phyloP scores from a whole-genome alignment of 2,797 vertebrate species.

The Pelobates cultripes region DNA sequence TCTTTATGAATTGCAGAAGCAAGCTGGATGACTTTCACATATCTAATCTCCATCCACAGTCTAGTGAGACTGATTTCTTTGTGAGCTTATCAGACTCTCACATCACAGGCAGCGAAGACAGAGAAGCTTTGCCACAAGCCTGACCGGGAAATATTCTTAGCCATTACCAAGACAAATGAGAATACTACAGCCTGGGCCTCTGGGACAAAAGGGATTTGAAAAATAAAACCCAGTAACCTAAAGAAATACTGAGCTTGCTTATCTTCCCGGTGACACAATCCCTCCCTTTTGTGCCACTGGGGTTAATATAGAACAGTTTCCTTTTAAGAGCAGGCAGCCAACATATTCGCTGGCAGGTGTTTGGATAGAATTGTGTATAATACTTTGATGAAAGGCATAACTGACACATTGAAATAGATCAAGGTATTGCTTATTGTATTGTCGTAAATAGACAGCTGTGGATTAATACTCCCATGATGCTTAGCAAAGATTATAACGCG shows the following conservation, averaged over 20 bases:
- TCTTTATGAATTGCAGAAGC: constrained; percentile 34
- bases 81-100: constrained; percentile 53
- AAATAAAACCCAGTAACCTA: constrained; percentile 51
- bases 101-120: constrained; percentile 46
- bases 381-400: constrained; percentile 23
- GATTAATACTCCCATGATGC: too few relatives aligned
- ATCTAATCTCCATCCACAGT: constrained; percentile 50
- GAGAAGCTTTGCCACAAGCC: constrained; percentile 43
- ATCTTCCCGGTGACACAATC: constrained; percentile 40
- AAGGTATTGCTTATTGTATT: neutral
- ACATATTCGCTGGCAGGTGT: constrained; percentile 45
- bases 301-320: constrained; percentile 42
- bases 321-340: constrained; percentile 26
- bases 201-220: constrained; percentile 53
- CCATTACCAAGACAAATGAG: constrained; percentile 55
- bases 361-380: constrained; percentile 33
- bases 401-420: neutral
- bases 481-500: too few relatives aligned
- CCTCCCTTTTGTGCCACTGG: constrained; percentile 13
- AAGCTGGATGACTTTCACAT: constrained; percentile 45
- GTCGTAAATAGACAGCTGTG: too few relatives aligned
- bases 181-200: constrained; percentile 43
- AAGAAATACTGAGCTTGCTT: constrained; percentile 44
- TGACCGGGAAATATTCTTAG: constrained; percentile 50
- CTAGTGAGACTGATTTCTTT: constrained; percentile 54